Percentiles rank a stretch among this genome's conserved stretches.
phyloP scores from a whole-genome alignment of 2,113 vertebrate species.

The Sialia sialis region DNA sequence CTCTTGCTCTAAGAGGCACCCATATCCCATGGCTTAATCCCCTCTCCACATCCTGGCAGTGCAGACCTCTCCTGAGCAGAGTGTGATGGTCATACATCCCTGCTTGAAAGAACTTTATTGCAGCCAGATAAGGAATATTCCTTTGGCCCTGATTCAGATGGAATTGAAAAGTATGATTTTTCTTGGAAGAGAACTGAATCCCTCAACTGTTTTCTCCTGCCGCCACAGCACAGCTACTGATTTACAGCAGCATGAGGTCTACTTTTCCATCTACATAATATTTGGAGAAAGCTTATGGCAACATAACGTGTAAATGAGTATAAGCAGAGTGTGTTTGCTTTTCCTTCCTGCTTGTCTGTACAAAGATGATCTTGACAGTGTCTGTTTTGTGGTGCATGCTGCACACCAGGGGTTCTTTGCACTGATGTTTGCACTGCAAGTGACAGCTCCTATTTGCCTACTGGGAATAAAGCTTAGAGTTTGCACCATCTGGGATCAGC shows the following conservation, averaged over 20 bases:
- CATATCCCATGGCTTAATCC: background rate
- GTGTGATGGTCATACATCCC: background rate
- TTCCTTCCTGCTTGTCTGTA: conserved; percentile 25
- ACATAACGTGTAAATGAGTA: conserved; percentile 52
- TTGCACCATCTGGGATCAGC: background rate
- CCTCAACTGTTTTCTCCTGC: conserved; percentile 64
- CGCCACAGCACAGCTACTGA: conserved; percentile 52
- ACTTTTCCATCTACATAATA: conserved; percentile 69
- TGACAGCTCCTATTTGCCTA: background rate
- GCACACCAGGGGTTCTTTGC: background rate
- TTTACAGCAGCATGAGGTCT: conserved; percentile 63
- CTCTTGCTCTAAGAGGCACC: background rate
- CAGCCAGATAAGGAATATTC: conserved; percentile 72
- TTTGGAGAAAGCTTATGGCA: conserved; percentile 62
- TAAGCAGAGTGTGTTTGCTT: conserved; percentile 58
- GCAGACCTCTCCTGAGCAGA: background rate
- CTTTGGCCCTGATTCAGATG: conserved; percentile 62
- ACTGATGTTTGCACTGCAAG: background rate
- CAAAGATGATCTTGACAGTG: conserved; percentile 27
- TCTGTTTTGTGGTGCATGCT: conserved; percentile 28
- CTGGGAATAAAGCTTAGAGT: background rate
- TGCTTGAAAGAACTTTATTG: conserved; percentile 17
- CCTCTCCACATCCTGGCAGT: background rate
- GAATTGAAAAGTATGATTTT: conserved; percentile 68
- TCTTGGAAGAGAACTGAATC: conserved; percentile 69